Base-by-base conservation (phyloP, 2,888 invertebrate species). In the Mellilla xanthometata region DNA sequence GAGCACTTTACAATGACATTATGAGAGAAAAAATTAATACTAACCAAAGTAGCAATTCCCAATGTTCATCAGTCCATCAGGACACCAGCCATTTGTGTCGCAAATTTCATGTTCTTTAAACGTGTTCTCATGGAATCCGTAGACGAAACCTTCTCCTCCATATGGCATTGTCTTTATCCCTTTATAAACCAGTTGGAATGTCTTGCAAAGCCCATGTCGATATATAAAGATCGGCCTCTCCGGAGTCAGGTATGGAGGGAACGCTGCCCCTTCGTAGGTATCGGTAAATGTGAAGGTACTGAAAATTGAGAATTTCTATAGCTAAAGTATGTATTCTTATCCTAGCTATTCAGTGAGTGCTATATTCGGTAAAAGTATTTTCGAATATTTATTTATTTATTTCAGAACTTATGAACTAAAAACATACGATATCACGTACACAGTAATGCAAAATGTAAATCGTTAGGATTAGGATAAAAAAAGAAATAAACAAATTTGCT, bases 211-310 rank as follows among this genome's bases (percentile, higher is more conserved):
- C 1, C 94, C 92, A 58, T 93, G 93, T 15, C 95, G 90, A 73
- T 93, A 96, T 1, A 95, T 67, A 3, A 88, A 73, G 53, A 95
- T 88, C 0, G 74, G 67, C 0, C 81, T 86, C 0, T 82, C 86
- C 26, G 82, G 77, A 7, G 76, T 76, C 36, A 96, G 62, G 39
- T 91, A 79, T 1, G 90, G 77, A 0, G 95, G 94, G 61, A 94
- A 95, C 1, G 94, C 72, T 0, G 93, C 91, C 0, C 95, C 95
- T 71, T 95, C 95, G 46, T 93, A 93, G 0, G 91, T 73, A n/a
- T 95, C 94, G 56, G 89, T 89, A 6, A 95, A 80, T n/a, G n/a
- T 11, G 2, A 12, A n/a, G n/a, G 38, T 30, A 3, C 60, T 60
- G 48, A 12, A n/a, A n/a, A n/a, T n/a, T n/a, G n/a, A n/a, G n/a